Base-by-base conservation (phyloP, 1,140 invertebrate species). In the Hycleus cichorii region DNA sequence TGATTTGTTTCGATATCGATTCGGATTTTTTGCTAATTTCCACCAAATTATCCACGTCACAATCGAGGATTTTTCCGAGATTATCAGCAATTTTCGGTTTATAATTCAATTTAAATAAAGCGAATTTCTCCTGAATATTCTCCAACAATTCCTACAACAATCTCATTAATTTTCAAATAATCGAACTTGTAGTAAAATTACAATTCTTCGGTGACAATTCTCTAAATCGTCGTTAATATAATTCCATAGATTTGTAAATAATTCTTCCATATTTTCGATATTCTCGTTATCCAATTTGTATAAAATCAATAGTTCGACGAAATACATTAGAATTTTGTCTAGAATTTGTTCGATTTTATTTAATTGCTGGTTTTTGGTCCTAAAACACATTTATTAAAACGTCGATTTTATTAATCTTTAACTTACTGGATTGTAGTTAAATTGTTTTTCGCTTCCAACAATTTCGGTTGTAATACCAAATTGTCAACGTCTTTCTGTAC, bases 221-320 rank as follows among this genome's bases (percentile, higher is more conserved):
- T 57, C n/a, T 11, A 66, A 40, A 48, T 64, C 59, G 18, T 56
- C 39, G 12, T 38, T 49, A 8, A 63, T 58, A 52, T 66, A 64
- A 7, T 55, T 39, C 7, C 40, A n/a, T 2, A 60, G 44, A 57
- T 58, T 55, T 49, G 39, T 50, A 44, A 59, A 60, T 11, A 63
- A 63, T 25, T 56, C 46, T 7, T 60, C 56, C 12, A 47, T 42
- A 51, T 48, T 12, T 8, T 58, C 48, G 27, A 64, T 50, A 39
- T 59, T 54, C 27, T 54, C 47, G 12, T 60, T 61, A 38, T 66
- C 62, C 49, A 57, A 26, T 24, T 39, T 9, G 27, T 53, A 57
- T 32, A 66, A 38, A 39, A 27, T 60, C 11, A 44, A 50, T 12
- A 61, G 52, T 44, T 60, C 9, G 4, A 46, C 25, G 46, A 57